Base-by-base conservation (phyloP, 1,140 invertebrate genomes). In the Probaryconus sp. region DNA sequence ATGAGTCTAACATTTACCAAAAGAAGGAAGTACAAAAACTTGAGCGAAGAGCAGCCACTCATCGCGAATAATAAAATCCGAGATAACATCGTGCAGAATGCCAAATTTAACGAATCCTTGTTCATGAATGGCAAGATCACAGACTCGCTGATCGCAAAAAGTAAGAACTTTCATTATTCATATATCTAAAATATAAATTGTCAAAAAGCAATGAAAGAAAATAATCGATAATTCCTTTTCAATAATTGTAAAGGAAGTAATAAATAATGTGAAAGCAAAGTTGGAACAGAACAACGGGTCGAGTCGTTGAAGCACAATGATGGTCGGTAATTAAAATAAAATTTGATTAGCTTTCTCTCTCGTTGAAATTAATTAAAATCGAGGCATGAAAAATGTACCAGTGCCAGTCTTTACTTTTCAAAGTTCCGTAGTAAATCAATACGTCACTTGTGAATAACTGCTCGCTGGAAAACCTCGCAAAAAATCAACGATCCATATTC, bases 11-110 rank as follows among this genome's bases (percentile, higher is more conserved):
- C 55, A 33, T 74, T 78, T 2, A 28, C 53, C 1, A 82, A 56
- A 17, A 80, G 69, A 16, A 80, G 64, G 30, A 77, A 76, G 18
- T 87, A 85, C 37, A 81, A 67, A 69, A 87, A 85, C 72, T 55
- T 86, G 5, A 77, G 48, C 13, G 86, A 88, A 35, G 63, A 81
- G 7, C 81, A 65, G 28, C 85, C 85, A 5, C 65, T 88, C 3
- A 65, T 87, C 4, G 28, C 61, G 1, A 86, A 79, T 38, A 79
- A 79, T 65, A 77, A 78, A 28, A 60, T 77, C 5, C 63, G 48
- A 53, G 63, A 80, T 71, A 81, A 58, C 40, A 71, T 58, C 4
- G 30, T 45, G 6, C 64, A 70, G 3, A 69, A 38, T 9, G 13
- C 40, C 17, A 69, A 70, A 37, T 35, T 43, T 26, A 65, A 65